Evolutionary conservation across 2,888 invertebrate genomes (phyloP), one percentile per base, ranked within the genome.

Genomic region (Sussaba pulchella): DNA sequence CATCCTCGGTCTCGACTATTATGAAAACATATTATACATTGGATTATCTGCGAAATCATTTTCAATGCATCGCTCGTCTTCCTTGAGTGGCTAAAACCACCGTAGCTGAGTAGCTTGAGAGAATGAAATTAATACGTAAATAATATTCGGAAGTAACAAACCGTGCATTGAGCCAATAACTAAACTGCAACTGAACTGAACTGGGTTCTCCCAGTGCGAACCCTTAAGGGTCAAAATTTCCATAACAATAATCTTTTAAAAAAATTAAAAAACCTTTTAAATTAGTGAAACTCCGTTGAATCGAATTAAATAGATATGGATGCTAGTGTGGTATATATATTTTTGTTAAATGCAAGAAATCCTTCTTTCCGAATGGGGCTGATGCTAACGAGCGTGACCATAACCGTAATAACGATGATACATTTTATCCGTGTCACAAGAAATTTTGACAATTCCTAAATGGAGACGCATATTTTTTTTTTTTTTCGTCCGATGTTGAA

Each of bases 1-100:
- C 24, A 5, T 14, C 14, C 50, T 36, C 26, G 41, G 24, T 24
- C 43, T 52, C 43, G 43, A 57, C 54, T 57, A 61, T 31, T 45
- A 64, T 47, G 47, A 14, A 63, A n/a, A 64, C 24, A 14, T 43
- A 57, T 57, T 67, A 39, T 67, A 67, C 52, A 52, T 67, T 52
- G 67, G 39, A 67, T 47, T 54, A 54, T 21, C 39, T n/a, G 43
- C 31, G 43, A 43, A 2, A 61, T 17, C 10, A 41, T 41, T 43
- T 43, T 61, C 41, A 43, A 70, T 19, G 57, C 69, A 41, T 70
- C 69, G 45, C 69, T 70, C 54, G 69, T 70, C 69, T 70, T 70
- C 69, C 69, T 41, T 45, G 45, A 70, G 54, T 70, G 43, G 57
- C 69, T 70, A 57, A 57, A 26, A 57, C 61, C 61, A 41, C 43